These are phyloP conservation scores for Archegozetes longisetosus DNA, from an alignment of 1,140 invertebrate genomes.

Conservation along the genomic window DNA sequence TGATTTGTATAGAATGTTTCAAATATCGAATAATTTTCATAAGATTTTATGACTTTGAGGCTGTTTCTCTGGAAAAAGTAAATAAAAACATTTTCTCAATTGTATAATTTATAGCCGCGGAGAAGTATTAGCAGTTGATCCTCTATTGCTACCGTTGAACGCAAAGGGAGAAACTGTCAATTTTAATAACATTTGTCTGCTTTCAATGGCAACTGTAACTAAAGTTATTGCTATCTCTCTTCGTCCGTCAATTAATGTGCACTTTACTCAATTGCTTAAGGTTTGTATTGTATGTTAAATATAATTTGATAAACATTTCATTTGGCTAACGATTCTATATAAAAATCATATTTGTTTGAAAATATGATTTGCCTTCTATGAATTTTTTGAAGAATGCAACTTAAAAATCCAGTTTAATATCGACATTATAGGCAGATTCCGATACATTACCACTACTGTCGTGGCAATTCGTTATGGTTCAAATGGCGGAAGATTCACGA, in stretches of 20 bases:
- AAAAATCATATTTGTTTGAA: too few species aligned
- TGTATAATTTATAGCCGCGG: conserved; percentile 48
- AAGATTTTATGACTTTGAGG: background rate
- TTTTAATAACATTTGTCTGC: conserved; percentile 52
- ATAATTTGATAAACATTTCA: too few species aligned
- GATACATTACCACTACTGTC: conserved; percentile 58
- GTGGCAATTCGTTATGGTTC: conserved; percentile 80
- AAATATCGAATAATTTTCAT: too few species aligned
- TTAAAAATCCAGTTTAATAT: too few species aligned
- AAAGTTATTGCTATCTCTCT: conserved; percentile 63
- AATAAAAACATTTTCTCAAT: background rate
- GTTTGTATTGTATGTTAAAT: conserved; percentile 23
- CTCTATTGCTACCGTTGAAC: conserved; percentile 45
- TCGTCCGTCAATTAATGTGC: conserved; percentile 49
- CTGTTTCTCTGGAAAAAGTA: background rate
- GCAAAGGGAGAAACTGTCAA: conserved; percentile 44
- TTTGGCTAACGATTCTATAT: too few species aligned
- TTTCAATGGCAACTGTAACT: conserved; percentile 55
- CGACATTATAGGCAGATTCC: conserved; percentile 28
- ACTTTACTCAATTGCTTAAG: conserved; percentile 44
- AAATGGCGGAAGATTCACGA: conserved; percentile 47
- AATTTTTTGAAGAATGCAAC: too few species aligned
- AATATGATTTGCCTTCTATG: too few species aligned
- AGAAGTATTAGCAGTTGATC: conserved; percentile 79
- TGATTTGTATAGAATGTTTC: too few species aligned